A percentile compares a stretch with the other conserved stretches of the same genome.
Conservation (phyloP, 2,113 vertebrate species). For the Puntigrus tetrazona region DNA sequence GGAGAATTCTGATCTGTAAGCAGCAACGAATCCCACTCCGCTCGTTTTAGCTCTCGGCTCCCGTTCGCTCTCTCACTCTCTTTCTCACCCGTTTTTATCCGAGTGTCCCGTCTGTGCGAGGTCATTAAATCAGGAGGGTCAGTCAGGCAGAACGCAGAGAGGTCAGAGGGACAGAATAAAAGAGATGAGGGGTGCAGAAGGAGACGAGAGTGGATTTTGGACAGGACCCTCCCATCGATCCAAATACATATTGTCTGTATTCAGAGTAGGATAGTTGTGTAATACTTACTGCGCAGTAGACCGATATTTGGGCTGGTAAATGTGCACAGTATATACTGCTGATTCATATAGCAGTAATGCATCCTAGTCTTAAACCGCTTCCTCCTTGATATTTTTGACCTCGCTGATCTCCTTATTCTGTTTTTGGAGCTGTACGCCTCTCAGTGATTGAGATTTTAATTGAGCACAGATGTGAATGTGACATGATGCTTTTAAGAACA, state of each 20-base stretch:
- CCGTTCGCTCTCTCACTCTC: slow-evolving; percentile 45
- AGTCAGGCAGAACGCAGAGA: slow-evolving; percentile 66
- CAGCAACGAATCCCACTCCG: slow-evolving; percentile 44
- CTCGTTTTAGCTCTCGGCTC: slow-evolving; percentile 48
- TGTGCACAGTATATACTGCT: background rate
- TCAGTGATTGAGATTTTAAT: slow-evolving; percentile 44
- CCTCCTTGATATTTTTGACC: slow-evolving; percentile 38
- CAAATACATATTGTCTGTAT: slow-evolving; percentile 24
- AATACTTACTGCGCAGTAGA: background rate
- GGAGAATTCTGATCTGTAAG: slow-evolving; percentile 35
- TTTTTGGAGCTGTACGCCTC: slow-evolving; percentile 30
- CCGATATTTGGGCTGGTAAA: background rate
- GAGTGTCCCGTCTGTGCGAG: slow-evolving; percentile 57
- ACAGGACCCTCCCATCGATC: background rate
- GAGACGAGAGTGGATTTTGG: slow-evolving; percentile 23
- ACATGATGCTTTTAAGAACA: background rate
- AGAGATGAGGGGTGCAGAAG: slow-evolving; percentile 33
- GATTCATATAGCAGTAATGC: no score
- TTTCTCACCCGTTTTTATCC: slow-evolving; percentile 27
- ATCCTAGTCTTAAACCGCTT: background rate
- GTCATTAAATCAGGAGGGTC: slow-evolving; percentile 71
- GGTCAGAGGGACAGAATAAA: slow-evolving; percentile 58
- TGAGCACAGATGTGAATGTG: slow-evolving; percentile 48
- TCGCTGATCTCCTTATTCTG: slow-evolving; percentile 34
- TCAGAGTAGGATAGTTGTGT: background rate